Evolutionary conservation across 1,140 invertebrate genomes (phyloP), one percentile per base, ranked within the genome.

Genomic region (Drosophila oshimai): DNA sequence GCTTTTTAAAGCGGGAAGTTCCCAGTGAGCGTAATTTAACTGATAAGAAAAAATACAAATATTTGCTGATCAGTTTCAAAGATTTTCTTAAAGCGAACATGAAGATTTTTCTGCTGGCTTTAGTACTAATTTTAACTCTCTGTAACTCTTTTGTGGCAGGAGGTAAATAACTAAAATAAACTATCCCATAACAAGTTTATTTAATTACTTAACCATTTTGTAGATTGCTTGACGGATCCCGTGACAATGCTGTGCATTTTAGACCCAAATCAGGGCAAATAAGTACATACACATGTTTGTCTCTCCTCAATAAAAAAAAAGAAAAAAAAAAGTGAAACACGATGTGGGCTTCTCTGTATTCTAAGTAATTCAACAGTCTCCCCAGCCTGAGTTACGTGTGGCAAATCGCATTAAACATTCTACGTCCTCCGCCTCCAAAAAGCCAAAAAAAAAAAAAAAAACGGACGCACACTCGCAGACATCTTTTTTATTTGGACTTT

Each of bases 391-490:
- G 42, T 36, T 64, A 49, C 24, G 76, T 80, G 65, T 76, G 58
- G 77, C 36, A 81, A 81, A 81, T 81, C 72, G 58, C 77, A 81
- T 81, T 81, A 76, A 44, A 47, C 54, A 60, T 74, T 50, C 49
- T 44, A 69, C 46, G 47, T 17, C 17, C 10, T 29, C 33, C 36
- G 44, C 33, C 36, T 26, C 2, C 9, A 37, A 12, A 46, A n/a
- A n/a, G n/a, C n/a, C n/a, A n/a, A n/a, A n/a, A n/a, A n/a, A n/a
- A n/a, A n/a, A n/a, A n/a, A n/a, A n/a, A n/a, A n/a, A n/a, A n/a
- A n/a, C n/a, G 44, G 24, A 24, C 28, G 13, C 24, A 36, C 36
- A 53, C 34, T 39, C 17, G n/a, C 53, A 50, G 51, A 58, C 53
- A 50, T 34, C 15, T 33, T 33, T 57, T 58, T 58, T 36, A 39